These are phyloP conservation scores for Seriola quinqueradiata DNA, from an alignment of 2,113 vertebrate species.

Conservation along the genomic window DNA sequence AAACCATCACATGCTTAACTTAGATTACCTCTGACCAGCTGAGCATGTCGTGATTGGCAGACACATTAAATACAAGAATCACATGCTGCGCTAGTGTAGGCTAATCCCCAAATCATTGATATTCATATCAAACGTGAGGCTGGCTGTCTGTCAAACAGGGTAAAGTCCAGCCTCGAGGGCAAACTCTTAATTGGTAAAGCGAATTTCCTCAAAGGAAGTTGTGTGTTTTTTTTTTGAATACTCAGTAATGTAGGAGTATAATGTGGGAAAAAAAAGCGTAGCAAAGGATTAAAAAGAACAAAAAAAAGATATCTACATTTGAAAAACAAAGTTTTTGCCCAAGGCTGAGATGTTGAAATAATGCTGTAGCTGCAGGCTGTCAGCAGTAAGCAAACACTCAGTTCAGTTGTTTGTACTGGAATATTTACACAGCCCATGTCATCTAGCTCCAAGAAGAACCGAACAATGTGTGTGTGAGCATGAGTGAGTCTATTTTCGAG, in stretches of 20 bases:
- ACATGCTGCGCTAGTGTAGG: conserved; percentile 30
- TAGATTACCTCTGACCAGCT: neutral
- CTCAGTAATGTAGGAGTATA: neutral
- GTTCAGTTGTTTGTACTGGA: conserved; percentile 43
- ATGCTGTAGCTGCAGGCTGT: conserved; percentile 19
- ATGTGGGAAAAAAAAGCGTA: neutral
- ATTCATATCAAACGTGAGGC: conserved; percentile 23
- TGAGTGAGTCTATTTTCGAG: conserved; percentile 11
- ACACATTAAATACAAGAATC: conserved; percentile 64
- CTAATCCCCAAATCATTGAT: conserved; percentile 57
- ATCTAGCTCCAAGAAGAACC: conserved; percentile 10
- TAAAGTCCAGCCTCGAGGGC: neutral
- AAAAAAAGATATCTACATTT: neutral
- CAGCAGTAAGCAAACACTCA: conserved; percentile 50
- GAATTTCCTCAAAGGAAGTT: conserved; percentile 10
- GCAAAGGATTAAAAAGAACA: neutral
- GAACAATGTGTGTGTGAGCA: neutral
- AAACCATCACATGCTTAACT: conserved; percentile 64
- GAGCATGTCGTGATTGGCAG: conserved; percentile 51
- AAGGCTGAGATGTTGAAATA: conserved; percentile 21
- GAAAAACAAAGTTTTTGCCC: neutral
- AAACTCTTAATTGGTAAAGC: neutral
- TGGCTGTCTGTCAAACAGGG: neutral
- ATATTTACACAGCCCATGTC: conserved; percentile 61
- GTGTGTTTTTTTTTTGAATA: conserved; percentile 1